phyloP scores from a whole-genome alignment of 2,113 vertebrate species.

The Calonectris borealis region DNA sequence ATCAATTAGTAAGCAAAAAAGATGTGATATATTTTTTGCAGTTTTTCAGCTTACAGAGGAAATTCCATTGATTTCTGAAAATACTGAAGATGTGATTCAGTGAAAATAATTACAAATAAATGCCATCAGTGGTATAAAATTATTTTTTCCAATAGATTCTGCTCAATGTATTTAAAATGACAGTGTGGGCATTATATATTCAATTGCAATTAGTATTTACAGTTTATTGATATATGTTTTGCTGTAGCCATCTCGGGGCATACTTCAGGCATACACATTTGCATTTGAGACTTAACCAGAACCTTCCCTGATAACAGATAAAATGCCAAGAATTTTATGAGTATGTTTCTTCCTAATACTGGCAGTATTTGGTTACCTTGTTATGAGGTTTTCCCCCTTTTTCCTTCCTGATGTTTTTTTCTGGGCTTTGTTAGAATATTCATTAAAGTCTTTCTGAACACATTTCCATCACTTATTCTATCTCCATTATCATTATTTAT shows the following conservation, averaged over 20 bases:
- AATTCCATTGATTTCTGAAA: constrained; percentile 4
- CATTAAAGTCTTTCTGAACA: not conserved
- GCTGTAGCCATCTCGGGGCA: not conserved
- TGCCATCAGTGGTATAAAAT: not conserved
- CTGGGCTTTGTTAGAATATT: not conserved
- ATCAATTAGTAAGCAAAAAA: not conserved
- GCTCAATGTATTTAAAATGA: not conserved
- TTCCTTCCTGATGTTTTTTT: not conserved
- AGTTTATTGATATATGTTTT: not conserved
- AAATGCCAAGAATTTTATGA: not conserved
- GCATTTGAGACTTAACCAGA: not conserved
- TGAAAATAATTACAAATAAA: not conserved
- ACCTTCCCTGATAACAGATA: not conserved
- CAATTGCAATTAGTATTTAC: not conserved
- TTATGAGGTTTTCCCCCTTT: not conserved
- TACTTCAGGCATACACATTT: not conserved
- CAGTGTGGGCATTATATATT: not conserved
- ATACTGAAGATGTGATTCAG: not conserved
- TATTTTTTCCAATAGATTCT: not conserved
- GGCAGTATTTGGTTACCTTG: not conserved
- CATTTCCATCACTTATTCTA: not conserved
- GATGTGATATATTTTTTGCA: not conserved
- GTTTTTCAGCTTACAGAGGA: not conserved
- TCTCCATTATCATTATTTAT: not conserved
- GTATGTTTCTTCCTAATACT: not conserved